Evolutionary conservation across 1,140 invertebrate genomes (phyloP).

Genomic region (Cotesia typhae): DNA sequence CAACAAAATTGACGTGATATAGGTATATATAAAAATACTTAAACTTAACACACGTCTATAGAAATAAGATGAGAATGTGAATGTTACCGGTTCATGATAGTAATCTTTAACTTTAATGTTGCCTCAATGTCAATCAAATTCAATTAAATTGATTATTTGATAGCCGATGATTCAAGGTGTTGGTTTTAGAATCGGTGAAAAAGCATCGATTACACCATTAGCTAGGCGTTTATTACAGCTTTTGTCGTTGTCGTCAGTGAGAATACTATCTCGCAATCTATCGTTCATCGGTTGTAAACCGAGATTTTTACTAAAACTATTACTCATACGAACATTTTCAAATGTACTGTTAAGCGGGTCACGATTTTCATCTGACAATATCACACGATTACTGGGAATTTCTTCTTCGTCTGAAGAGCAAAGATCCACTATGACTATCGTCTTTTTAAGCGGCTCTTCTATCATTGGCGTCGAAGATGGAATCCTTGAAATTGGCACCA

Average conservation of each 20-base stretch:
- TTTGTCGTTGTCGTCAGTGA: conserved; percentile 42
- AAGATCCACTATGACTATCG: conserved; percentile 64
- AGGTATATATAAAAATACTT: conserved; percentile 30
- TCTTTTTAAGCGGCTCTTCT: conserved; percentile 29
- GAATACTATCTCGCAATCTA: conserved; percentile 43
- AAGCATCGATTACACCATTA: conserved; percentile 37
- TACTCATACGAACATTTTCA: conserved; percentile 21
- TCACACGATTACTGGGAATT: conserved; percentile 7
- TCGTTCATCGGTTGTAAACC: conserved; percentile 35
- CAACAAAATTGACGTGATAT: conserved; percentile 33
- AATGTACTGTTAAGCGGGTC: conserved; percentile 42
- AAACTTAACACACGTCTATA: conserved; percentile 32
- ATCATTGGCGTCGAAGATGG: not conserved
- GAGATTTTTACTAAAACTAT: conserved; percentile 37
- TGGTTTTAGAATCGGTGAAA: conserved; percentile 43
- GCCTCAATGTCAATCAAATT: not conserved
- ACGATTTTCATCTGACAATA: conserved; percentile 49
- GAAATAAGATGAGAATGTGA: conserved; percentile 11
- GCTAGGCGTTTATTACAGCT: conserved; percentile 35
- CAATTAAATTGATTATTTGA: not conserved
- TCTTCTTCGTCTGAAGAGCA: conserved; percentile 69
- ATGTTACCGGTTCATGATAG: not conserved
- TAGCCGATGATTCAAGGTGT: conserved; percentile 37
- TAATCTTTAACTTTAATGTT: not conserved
- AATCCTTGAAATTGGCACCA: not conserved